Evolutionary conservation across 2,797 vertebrate species (phyloP), one percentile per base, ranked within the genome.

Genomic region (Typhlichthys subterraneus): DNA sequence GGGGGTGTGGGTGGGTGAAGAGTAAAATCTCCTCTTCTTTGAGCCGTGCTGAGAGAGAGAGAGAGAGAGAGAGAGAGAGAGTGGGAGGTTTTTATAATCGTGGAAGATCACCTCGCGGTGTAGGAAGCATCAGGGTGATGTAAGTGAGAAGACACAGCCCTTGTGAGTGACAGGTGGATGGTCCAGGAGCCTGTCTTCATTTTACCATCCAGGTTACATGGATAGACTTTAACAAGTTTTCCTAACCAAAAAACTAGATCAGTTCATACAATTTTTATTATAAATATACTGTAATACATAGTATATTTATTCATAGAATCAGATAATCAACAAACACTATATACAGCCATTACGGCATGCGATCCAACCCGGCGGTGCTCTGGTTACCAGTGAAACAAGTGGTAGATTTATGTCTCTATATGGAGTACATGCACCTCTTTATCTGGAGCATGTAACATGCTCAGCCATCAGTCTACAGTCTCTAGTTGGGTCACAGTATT

Each of bases 1-100:
- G 53, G 84, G 52, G 49, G 58, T 14, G 45, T 52, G 15, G 10
- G 52, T 45, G 31, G 23, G 31, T 46, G 49, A 45, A 4, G 67
- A 83, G 82, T 87, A 85, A 78, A 80, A 84, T 87, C 78, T 85
- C 72, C 64, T 85, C 58, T 85, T 85, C 79, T 87, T 87, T 83
- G 81, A 86, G 86, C 84, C 83, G 13, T 73, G 80, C 76, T 81
- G 76, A 45, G 45, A 60, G 48, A 45, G 38, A 42, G 19, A 48
- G 55, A 53, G 71, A 68, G 69, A 45, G 45, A 60, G 48, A 45
- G 38, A 42, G n/a, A 48, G 55, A 53, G 71, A 66, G 69, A 75
- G 59, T 61, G 71, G 54, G 54, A 65, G 72, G 70, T 83, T 17
- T 82, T 80, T 77, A 73, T 69, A 81, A 87, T 85, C 85, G 79